A percentile compares a stretch with the other conserved stretches of the same genome.
Conservation (phyloP, 2,797 vertebrate genomes). For the Podargus strigoides region DNA sequence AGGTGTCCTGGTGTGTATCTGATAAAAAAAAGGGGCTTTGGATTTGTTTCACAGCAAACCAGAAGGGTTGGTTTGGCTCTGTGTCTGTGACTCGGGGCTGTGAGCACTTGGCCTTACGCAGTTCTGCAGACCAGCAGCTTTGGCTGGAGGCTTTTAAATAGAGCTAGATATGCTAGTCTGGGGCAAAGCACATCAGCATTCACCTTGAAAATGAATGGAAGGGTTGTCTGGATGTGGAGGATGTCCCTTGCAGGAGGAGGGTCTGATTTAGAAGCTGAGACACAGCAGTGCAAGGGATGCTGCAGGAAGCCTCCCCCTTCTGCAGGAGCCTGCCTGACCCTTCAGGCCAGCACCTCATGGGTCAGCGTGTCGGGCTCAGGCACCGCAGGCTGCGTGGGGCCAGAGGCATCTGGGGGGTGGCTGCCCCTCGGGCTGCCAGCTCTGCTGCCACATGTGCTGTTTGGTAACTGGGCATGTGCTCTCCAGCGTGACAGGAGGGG, state of each 20-base stretch:
- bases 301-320: background rate
- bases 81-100: background rate
- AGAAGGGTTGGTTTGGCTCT: background rate
- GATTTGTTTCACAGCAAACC: background rate
- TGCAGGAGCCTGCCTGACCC: too few relatives aligned
- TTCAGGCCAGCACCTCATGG: background rate
- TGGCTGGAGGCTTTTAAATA: background rate
- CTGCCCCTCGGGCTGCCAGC: background rate
- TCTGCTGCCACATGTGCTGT: background rate
- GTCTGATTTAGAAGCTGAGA: background rate
- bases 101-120: fast-evolving
- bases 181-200: background rate
- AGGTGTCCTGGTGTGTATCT: background rate
- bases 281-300: background rate
- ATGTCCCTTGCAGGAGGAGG: background rate
- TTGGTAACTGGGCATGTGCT: background rate
- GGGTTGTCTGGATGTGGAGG: background rate
- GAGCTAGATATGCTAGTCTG: background rate
- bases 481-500: background rate
- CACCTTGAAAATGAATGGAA: background rate
- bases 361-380: background rate
- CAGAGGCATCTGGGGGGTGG: background rate
- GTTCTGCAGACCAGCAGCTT: background rate
- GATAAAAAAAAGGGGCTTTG: too few relatives aligned
- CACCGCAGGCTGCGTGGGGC: fast-evolving